Base-by-base conservation (phyloP, 2,888 invertebrate genomes). In the Andrena flavipes region DNA sequence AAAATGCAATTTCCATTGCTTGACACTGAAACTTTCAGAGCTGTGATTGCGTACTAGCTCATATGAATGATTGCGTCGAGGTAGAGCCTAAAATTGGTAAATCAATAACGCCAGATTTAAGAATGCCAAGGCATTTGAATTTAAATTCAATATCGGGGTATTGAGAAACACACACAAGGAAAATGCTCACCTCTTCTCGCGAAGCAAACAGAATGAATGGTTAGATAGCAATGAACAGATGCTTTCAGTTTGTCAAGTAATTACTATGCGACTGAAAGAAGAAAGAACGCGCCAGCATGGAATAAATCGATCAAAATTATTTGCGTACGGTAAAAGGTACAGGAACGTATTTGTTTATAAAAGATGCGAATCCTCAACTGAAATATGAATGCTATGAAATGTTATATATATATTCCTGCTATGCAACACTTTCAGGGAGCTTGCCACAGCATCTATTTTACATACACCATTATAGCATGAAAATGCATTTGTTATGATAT, bases 351-450 rank as follows among this genome's bases (percentile, higher is more conserved):
- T 35, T 10, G 48, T n/a, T 23, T 54, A 60, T 30, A 70, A 76
- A 72, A 70, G 26, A 67, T 56, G 42, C 1, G 79, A 63, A 70
- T 64, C 20, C 42, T 30, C 30, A 71, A 70, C n/a, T 30, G 75
- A 81, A 77, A 42, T 60, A 20, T 69, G 42, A 82, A 74, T 80
- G 51, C 74, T 84, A 77, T 23, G 69, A 86, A 84, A 77, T 56
- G 67, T 64, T 83, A 74, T 82, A 54, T 84, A 81, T 87, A 49
- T 84, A 87, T 86, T 87, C 79, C 71, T 73, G 63, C 35, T 73
- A 84, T 64, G 68, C 69, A 83, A 71, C 76, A 80, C 54, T 30
- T 78, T 73, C 26, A 54, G 5, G 65, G 59, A 73, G 54, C 10
- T 42, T 67, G 56, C 59, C 48, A 63, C 67, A 67, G 51, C 64